A percentile compares a stretch with the other conserved stretches of the same genome.
These are phyloP conservation scores for Melolontha melolontha DNA, from an alignment of 2,888 invertebrate genomes.

Conservation along the genomic window DNA sequence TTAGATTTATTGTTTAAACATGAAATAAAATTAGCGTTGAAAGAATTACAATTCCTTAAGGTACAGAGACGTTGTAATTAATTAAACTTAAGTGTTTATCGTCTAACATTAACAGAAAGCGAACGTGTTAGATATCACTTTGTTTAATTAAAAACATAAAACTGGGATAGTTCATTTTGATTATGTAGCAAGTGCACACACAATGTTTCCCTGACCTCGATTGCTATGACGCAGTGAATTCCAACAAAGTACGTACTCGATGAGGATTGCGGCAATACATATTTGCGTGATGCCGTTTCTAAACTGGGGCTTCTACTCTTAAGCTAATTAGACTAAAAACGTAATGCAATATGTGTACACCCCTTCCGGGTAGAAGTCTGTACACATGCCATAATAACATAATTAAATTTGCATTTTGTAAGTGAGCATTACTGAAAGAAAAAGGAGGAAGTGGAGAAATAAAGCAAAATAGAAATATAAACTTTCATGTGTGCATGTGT, in stretches of 20 bases:
- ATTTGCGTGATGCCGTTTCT: constrained; percentile 8
- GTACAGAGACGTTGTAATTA: no score
- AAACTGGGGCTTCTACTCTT: constrained; percentile 25
- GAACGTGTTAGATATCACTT: constrained; percentile 3
- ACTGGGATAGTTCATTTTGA: not conserved
- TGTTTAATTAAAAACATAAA: constrained; percentile 7
- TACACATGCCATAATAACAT: constrained; percentile 2
- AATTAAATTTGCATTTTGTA: constrained; percentile 21
- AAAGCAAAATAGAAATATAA: no score
- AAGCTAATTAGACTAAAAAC: constrained; percentile 36
- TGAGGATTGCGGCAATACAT: constrained; percentile 14
- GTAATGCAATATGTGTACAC: constrained; percentile 9
- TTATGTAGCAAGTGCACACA: not conserved
- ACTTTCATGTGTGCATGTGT: not conserved
- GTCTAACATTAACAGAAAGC: not conserved
- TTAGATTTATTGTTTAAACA: no score
- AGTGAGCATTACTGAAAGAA: not conserved
- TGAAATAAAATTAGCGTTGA: no score
- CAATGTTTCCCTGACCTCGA: constrained; percentile 20
- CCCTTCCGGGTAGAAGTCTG: no score
- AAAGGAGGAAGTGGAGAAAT: not conserved
- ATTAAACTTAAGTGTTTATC: no score
- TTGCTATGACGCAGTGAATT: constrained; percentile 21
- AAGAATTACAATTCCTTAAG: no score
- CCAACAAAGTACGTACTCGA: constrained; percentile 10